Percentiles rank a stretch among this genome's conserved stretches.
Evolutionary conservation across 2,113 vertebrate species (phyloP).

Genomic region (Circaetus cinerascens): DNA sequence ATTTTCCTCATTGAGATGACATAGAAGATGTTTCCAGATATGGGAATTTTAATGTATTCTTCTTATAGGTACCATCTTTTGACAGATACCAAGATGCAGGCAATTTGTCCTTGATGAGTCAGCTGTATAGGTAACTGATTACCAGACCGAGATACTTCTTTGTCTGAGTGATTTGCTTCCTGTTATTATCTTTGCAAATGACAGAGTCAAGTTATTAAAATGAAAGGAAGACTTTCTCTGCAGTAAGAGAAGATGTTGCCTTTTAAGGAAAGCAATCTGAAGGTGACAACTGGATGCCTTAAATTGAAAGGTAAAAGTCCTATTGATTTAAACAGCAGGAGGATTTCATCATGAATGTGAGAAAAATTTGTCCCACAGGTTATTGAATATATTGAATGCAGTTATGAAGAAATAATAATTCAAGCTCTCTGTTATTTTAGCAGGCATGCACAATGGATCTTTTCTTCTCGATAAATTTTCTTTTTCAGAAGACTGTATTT

Average conservation of each 20-base stretch:
- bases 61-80: not conserved
- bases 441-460: not conserved
- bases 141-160: not conserved
- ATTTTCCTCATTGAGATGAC: not conserved
- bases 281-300: not conserved
- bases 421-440: not conserved
- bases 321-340: not conserved
- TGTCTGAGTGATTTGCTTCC: not conserved
- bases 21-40: not conserved
- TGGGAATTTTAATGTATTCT: not conserved
- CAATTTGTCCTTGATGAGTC: not conserved
- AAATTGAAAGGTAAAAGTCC: not conserved
- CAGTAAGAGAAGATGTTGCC: not conserved
- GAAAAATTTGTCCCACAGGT: not conserved
- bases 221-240: not conserved
- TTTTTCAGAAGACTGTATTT: not conserved
- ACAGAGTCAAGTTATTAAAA: not conserved
- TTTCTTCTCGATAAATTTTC: not conserved
- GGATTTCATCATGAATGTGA: not conserved
- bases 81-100: not conserved
- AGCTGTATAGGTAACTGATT: not conserved
- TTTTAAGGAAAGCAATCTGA: not conserved
- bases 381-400: not conserved
- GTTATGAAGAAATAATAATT: slow-evolving; percentile 7
- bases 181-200: not conserved